Evolutionary conservation across 2,113 vertebrate genomes (phyloP), one percentile per base, ranked within the genome.

Genomic region (Ceuthmochares aereus): DNA sequence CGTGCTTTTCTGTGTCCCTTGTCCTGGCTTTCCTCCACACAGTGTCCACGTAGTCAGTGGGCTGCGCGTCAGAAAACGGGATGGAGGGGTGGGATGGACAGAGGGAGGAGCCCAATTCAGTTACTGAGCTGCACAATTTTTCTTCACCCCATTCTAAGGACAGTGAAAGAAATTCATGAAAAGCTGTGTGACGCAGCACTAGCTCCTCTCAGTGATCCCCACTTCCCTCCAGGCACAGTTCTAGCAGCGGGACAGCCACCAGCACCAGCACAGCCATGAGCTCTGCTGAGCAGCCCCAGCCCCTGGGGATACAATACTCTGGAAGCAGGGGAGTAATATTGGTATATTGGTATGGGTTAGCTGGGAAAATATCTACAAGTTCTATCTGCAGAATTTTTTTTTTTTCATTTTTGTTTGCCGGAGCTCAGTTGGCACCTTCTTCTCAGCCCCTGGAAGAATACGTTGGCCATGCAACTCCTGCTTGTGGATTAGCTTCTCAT

Each of bases 131-230:
- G 73, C 20, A 19, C 20, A 6, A 8, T 56, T 84, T 91, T 64
- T 62, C 74, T 69, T 95, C 85, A 95, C 90, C 90, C 69, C n/a
- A 1, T 79, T 87, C 83, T 95, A 66, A 96, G 96, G 95, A 92
- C 92, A 93, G 42, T 11, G 30, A 54, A 90, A 45, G 26, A 77
- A 89, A 37, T 2, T 42, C 42, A 75, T 56, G 66, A 43, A 90
- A 94, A 68, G 23, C 64, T 84, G 37, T 0, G 0, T 49, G 60
- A 68, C 63, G 68, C 49, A 76, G 52, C 27, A 77, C 29, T 43
- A 12, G 49, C 29, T 70, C 55, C 40, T 72, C 42, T 21, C 2
- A 0, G 45, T 20, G 22, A 69, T 47, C 23, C 55, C 42, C 26
- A 6, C 36, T 77, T 40, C 43, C 49, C 36, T 51, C 18, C 29